Conservation (phyloP, 37 sponge, comb jelly and placozoan genomes). For the Axinella damicornis region DNA sequence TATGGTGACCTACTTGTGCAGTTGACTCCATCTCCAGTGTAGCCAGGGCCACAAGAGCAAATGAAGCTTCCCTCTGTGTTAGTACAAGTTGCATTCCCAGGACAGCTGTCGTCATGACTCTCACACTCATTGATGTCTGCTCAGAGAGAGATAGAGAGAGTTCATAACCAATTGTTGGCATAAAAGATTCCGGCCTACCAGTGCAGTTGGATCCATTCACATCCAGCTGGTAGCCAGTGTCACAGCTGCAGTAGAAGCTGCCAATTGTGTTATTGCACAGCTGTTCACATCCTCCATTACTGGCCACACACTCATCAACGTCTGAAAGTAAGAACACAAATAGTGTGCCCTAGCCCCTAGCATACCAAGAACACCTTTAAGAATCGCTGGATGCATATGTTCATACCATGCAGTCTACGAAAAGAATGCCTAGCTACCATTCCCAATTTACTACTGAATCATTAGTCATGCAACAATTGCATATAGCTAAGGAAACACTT, state of each 20-base stretch:
- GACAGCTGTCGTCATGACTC: background rate
- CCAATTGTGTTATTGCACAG: background rate
- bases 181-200: background rate
- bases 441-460: no score
- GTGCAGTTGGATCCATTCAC: background rate
- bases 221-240: background rate
- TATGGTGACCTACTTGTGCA: constrained; percentile 4
- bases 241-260: background rate
- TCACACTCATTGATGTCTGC: constrained; percentile 57
- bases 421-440: no score
- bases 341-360: no score
- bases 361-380: no score
- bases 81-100: constrained; percentile 30
- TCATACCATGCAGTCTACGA: no score
- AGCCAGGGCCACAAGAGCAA: constrained; percentile 13
- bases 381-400: no score
- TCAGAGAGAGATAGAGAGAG: no score
- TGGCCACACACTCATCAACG: background rate
- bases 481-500: no score
- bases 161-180: no score
- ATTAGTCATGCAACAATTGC: no score
- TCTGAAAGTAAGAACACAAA: background rate
- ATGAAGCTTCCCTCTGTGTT: constrained; percentile 20
- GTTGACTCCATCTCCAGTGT: constrained; percentile 22
- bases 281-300: background rate